Conservation (phyloP, 92 coral and sea anemone genomes). For the Zoanthus solanderi region DNA sequence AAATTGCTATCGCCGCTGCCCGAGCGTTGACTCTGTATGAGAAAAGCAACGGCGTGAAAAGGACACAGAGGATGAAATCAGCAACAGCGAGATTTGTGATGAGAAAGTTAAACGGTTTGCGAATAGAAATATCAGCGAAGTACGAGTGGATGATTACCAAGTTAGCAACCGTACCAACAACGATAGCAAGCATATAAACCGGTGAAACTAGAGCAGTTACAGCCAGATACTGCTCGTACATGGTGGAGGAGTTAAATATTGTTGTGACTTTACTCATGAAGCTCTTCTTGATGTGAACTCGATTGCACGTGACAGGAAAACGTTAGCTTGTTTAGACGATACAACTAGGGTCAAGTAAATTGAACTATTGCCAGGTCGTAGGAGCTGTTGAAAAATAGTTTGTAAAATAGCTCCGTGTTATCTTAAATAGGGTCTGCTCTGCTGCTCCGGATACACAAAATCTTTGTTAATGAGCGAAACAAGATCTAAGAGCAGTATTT, state of each 20-base stretch:
- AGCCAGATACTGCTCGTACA: slow-evolving; percentile 78
- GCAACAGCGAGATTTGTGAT: slow-evolving; percentile 90
- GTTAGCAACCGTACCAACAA: slow-evolving; percentile 86
- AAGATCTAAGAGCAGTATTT: too few relatives aligned
- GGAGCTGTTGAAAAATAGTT: too few relatives aligned
- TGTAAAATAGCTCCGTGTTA: too few relatives aligned
- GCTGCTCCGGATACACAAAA: too few relatives aligned
- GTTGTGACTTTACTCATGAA: background rate
- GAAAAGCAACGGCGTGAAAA: slow-evolving; percentile 88
- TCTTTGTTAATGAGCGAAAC: too few relatives aligned
- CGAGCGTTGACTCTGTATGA: slow-evolving; percentile 85
- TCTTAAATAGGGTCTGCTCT: too few relatives aligned
- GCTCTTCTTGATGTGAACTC: too few relatives aligned
- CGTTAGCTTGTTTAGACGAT: too few relatives aligned
- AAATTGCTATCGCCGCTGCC: slow-evolving; percentile 74
- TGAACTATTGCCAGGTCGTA: too few relatives aligned
- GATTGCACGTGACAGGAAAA: too few relatives aligned
- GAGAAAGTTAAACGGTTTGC: slow-evolving; percentile 75
- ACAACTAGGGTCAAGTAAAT: too few relatives aligned
- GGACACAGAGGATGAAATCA: slow-evolving; percentile 76
- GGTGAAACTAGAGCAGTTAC: slow-evolving; percentile 86
- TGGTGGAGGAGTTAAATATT: background rate
- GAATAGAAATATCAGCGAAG: slow-evolving; percentile 68
- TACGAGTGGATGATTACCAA: slow-evolving; percentile 77
- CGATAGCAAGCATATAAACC: slow-evolving; percentile 72